Conservation (phyloP, 1,140 invertebrate species). For the Drosophila melanica region DNA sequence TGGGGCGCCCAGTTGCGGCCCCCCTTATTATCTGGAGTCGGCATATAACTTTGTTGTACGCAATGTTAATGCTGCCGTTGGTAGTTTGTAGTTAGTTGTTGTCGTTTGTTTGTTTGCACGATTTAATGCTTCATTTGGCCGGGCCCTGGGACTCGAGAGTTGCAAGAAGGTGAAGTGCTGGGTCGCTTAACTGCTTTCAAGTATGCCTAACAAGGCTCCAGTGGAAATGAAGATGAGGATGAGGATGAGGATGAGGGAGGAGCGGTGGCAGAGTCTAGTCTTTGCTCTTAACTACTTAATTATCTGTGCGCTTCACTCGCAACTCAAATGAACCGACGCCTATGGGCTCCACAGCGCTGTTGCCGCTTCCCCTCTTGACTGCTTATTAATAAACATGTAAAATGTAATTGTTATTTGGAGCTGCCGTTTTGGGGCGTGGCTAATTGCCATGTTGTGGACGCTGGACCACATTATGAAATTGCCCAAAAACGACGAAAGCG, state of each 20-base stretch:
- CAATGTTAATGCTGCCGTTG: conserved; percentile 8
- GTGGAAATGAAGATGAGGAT: background rate
- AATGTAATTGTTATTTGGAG: conserved; percentile 59
- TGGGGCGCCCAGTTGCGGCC: conserved; percentile 26
- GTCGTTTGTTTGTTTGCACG: conserved; percentile 56
- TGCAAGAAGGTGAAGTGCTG: conserved; percentile 16
- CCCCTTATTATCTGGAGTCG: conserved; percentile 42
- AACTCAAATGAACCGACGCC: conserved; percentile 16
- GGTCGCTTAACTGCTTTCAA: conserved; percentile 43
- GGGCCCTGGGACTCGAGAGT: background rate
- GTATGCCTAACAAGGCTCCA: conserved; percentile 35
- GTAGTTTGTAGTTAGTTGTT: conserved; percentile 36
- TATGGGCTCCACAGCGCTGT: background rate
- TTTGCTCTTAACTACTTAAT: conserved; percentile 50
- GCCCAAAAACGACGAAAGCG: conserved; percentile 33
- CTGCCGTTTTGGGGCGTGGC: conserved; percentile 49
- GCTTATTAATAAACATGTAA: conserved; percentile 59
- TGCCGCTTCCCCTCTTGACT: background rate
- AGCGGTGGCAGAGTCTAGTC: conserved; percentile 18
- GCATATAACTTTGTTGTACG: conserved; percentile 43
- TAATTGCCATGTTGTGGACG: conserved; percentile 45
- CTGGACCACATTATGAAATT: conserved; percentile 40
- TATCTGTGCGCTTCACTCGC: conserved; percentile 25
- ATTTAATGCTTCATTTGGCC: conserved; percentile 55
- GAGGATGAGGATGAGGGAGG: background rate